These are phyloP conservation scores for Ictidomys tridecemlineatus DNA, from an alignment of 2,113 vertebrate species.

Conservation along the genomic window DNA sequence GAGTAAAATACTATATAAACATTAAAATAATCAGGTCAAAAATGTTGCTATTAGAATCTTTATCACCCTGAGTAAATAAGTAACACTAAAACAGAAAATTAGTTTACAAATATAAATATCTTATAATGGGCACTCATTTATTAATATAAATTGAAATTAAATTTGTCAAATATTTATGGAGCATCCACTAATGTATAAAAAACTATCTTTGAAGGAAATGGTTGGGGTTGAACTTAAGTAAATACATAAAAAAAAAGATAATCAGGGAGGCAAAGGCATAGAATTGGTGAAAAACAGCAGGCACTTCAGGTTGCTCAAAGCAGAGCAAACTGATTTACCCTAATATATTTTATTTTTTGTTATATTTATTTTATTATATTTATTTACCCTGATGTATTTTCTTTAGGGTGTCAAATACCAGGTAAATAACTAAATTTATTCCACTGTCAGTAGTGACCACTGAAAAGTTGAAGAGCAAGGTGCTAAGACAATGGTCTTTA, in stretches of 20 bases:
- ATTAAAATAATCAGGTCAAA: conserved; percentile 33
- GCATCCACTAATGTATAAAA: neutral
- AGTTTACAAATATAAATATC: neutral
- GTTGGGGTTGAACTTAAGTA: neutral
- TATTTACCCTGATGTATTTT: neutral
- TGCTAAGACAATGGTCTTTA: neutral
- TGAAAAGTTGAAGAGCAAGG: neutral
- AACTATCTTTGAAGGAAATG: neutral
- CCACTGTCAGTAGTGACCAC: neutral
- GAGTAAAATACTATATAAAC: neutral
- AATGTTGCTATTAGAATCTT: conserved; percentile 10
- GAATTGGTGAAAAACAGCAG: neutral
- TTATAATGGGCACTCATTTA: neutral
- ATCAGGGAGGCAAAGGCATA: neutral
- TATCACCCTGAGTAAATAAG: neutral
- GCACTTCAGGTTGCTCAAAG: neutral
- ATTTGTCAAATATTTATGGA: conserved; percentile 32
- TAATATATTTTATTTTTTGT: neutral
- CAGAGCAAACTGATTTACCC: neutral
- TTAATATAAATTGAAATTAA: conserved; percentile 26
- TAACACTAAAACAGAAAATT: conserved; percentile 24
- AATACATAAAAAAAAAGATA: neutral
- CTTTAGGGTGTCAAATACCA: neutral
- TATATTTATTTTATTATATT: neutral
- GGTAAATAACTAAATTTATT: neutral